Evolutionary conservation across 35 echinoderm and acorn worm genomes (phyloP).

Genomic region (Holothuria glaberrima): DNA sequence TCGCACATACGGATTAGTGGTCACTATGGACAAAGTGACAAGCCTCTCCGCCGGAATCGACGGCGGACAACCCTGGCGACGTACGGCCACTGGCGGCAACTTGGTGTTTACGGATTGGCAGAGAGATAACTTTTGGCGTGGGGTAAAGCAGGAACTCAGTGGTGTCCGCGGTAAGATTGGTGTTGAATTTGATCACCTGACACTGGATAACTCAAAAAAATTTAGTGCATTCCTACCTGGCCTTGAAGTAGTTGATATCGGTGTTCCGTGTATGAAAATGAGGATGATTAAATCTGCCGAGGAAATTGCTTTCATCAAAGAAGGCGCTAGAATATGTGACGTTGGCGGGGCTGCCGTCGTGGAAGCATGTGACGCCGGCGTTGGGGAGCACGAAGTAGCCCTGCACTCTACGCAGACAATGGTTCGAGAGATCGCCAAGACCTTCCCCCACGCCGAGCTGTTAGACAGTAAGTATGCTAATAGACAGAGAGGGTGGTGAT

Average conservation of each 20-base stretch:
- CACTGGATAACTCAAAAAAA: conserved; percentile 74
- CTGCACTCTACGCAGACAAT: conserved; percentile 70
- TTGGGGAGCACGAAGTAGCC: conserved; percentile 86
- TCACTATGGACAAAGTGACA: conserved; percentile 85
- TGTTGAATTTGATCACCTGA: conserved; percentile 84
- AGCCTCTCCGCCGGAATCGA: conserved; percentile 82
- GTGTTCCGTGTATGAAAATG: conserved; percentile 81
- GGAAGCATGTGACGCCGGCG: conserved; percentile 74
- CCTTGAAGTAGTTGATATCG: conserved; percentile 75
- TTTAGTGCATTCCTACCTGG: conserved; percentile 69
- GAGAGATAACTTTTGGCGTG: conserved; percentile 83
- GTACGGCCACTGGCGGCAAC: conserved; percentile 72
- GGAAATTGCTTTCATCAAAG: conserved; percentile 86
- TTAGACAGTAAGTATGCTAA: conserved; percentile 82
- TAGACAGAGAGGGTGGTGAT: too few species aligned
- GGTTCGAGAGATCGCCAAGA: conserved; percentile 84
- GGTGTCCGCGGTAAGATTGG: conserved; percentile 74
- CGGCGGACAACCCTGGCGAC: conserved; percentile 84
- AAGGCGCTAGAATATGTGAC: conserved; percentile 81
- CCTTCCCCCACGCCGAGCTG: conserved; percentile 74
- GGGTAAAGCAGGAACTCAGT: conserved; percentile 66
- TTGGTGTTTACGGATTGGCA: conserved; percentile 93
- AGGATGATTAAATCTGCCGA: conserved; percentile 88
- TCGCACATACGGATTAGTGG: conserved; percentile 79
- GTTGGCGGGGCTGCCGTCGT: conserved; percentile 77